Base-by-base conservation (phyloP, 2,888 invertebrate genomes). In the Nomada fucata region DNA sequence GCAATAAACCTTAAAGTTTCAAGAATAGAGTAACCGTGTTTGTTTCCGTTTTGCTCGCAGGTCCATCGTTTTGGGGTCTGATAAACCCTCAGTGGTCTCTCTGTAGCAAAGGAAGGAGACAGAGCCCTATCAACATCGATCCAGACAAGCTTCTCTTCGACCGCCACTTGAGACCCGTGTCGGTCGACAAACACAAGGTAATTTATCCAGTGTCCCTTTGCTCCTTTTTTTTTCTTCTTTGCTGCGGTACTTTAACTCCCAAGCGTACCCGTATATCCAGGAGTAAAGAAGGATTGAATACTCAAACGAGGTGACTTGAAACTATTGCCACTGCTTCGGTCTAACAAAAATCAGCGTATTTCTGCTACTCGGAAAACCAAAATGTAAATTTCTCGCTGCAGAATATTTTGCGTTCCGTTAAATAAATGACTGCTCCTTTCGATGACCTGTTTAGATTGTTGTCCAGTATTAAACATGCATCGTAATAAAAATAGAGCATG, bases 41-140 rank as follows among this genome's bases (percentile, higher is more conserved):
- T 4, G 3, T 36, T 61, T 57, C 15, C 47, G 47, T 15, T 47
- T 50, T 52, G 63, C 67, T 79, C 83, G 2, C 95, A 98, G 99
- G 99, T 94, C 99, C 99, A 67, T 97, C 97, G 76, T 99, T 98
- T 95, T 99, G 99, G 99, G 99, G 99, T 78, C 96, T 98, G 89
- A 98, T 99, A 95, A 99, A 99, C 95, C 98, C 98, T 18, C 98
- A 99, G 94, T 99, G 99, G 99, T 97, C 97, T 92, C 97, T 99
- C 96, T 99, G 99, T 95, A 98, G 97, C 94, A 98, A 98, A 94
- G 99, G 99, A 63, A 96, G 98, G 84, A 96, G 98, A 85, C 99
- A 99, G 94, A 99, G 99, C 84, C 99, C 99, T 2, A 98, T 99
- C 93, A 98, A 99, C 95, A 97, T 99, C 88, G 98, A 99, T 92